Evolutionary conservation across 2,888 invertebrate species (phyloP).

Genomic region (Cheilosia variabilis): DNA sequence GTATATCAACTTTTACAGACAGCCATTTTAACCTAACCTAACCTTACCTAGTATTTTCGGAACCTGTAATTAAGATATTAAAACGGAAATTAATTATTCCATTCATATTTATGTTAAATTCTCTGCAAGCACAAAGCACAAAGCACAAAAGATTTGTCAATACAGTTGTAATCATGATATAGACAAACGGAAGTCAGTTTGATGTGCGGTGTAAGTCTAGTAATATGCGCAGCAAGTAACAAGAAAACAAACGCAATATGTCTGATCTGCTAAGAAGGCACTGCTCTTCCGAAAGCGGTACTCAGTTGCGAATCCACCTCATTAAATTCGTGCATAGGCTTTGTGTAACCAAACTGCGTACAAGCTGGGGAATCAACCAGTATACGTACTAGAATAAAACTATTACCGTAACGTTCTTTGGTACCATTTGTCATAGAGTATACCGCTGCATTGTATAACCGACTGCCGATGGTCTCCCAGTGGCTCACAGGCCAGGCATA

Average conservation of each 20-base stretch:
- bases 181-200: too few species aligned
- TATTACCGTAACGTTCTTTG: conserved; percentile 53
- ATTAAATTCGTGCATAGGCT: background rate
- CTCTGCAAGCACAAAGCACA: too few species aligned
- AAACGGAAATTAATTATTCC: too few species aligned
- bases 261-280: background rate
- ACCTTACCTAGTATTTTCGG: too few species aligned
- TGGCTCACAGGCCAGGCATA: conserved; percentile 6
- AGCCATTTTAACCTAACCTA: too few species aligned
- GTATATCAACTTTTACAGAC: too few species aligned
- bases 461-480: conserved; percentile 15
- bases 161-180: too few species aligned
- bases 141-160: too few species aligned
- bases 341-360: conserved; percentile 12
- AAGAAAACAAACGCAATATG: background rate
- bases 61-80: too few species aligned
- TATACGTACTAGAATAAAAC: conserved; percentile 43
- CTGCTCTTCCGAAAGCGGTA: background rate
- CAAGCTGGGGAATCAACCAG: background rate
- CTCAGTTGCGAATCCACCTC: background rate
- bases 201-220: too few species aligned
- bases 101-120: too few species aligned
- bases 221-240: too few species aligned
- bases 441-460: conserved; percentile 41
- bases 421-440: conserved; percentile 50